Evolutionary conservation across 2,113 vertebrate genomes (phyloP).

Genomic region (Crotalus viridis): DNA sequence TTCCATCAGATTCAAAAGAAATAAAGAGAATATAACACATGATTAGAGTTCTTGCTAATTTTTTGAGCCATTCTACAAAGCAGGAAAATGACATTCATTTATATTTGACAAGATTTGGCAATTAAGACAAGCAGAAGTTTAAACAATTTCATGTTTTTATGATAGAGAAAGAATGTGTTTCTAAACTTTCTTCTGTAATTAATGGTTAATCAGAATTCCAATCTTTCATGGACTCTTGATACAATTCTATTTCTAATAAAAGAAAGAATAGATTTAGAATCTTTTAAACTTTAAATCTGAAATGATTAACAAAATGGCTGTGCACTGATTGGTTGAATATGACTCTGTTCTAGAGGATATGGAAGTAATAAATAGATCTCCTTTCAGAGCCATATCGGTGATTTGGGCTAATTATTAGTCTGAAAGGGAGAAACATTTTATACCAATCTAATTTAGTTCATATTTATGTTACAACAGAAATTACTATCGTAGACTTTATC

Average conservation of each 20-base stretch:
- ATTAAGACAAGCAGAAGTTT: neutral
- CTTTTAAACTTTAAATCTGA: slow-evolving; percentile 11
- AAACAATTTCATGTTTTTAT: neutral
- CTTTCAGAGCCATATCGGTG: neutral
- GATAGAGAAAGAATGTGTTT: neutral
- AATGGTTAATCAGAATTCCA: neutral
- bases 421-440: slow-evolving; percentile 15
- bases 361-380: slow-evolving; percentile 17
- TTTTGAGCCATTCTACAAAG: neutral
- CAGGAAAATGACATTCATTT: neutral
- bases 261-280: slow-evolving; percentile 7
- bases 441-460: slow-evolving; percentile 4
- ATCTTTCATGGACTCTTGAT: neutral
- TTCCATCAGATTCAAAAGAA: neutral
- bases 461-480: slow-evolving; percentile 21
- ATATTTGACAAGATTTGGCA: neutral
- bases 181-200: neutral
- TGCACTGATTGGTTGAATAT: neutral
- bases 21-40: neutral
- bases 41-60: neutral
- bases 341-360: neutral
- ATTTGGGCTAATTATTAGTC: slow-evolving; percentile 12
- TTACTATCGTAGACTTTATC: neutral
- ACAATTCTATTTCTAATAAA: neutral
- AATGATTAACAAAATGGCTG: slow-evolving; percentile 3